These are phyloP conservation scores for Lepilemur ruficaudatus DNA, from an alignment of 2,797 vertebrate genomes.

Conservation along the genomic window DNA sequence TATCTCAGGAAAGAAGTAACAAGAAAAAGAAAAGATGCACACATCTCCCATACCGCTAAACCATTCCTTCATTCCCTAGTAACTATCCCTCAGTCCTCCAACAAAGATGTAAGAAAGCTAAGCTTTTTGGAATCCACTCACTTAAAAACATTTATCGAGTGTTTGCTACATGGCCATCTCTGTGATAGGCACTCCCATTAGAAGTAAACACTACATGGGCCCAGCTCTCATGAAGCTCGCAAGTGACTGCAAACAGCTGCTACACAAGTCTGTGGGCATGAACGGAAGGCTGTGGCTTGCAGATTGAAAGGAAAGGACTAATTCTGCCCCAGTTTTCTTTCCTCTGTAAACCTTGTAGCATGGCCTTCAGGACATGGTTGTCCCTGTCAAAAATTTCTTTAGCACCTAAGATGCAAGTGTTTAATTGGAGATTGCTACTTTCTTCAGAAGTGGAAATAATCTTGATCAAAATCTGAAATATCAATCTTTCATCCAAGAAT, in stretches of 20 bases:
- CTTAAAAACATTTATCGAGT: neutral
- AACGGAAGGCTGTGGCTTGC: neutral
- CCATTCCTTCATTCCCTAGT: neutral
- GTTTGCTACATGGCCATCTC: neutral
- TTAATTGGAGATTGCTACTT: neutral
- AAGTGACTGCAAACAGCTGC: neutral
- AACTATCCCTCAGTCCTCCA: neutral
- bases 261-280: neutral
- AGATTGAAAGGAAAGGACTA: neutral
- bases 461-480: neutral
- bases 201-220: neutral
- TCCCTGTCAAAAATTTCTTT: neutral
- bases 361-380: neutral
- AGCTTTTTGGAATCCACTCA: neutral
- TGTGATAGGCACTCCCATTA: conserved; percentile 17
- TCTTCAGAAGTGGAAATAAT: neutral
- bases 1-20: conserved; percentile 44
- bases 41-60: neutral
- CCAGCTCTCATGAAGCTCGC: neutral
- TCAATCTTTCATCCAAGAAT: neutral
- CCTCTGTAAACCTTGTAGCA: neutral
- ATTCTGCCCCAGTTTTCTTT: neutral
- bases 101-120: neutral
- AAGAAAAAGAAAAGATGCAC: conserved; percentile 38
- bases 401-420: neutral